Evolutionary conservation across 2,888 invertebrate genomes (phyloP).

Genomic region (Troglohyphantes excavatus): DNA sequence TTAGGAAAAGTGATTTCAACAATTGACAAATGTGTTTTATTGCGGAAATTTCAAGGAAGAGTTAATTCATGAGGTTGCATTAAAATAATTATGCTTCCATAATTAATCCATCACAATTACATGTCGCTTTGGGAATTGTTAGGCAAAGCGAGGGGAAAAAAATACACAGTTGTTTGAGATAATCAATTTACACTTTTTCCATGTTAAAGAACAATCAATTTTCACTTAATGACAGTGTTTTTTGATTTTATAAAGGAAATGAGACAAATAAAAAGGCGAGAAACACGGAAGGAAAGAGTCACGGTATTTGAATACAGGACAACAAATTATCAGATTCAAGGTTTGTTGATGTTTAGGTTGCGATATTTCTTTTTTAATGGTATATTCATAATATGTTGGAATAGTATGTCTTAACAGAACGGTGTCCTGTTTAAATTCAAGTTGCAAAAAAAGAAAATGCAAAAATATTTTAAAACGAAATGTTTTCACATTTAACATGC

Average conservation of each 20-base stretch:
- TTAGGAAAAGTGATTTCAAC: not conserved
- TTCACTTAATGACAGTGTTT: not conserved
- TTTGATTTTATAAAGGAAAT: not conserved
- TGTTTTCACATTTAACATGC: too few relatives aligned
- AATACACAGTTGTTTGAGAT: not conserved
- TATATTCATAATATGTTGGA: too few relatives aligned
- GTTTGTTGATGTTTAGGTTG: too few relatives aligned
- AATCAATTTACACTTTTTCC: constrained; percentile 36
- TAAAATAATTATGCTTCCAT: not conserved
- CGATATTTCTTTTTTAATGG: too few relatives aligned
- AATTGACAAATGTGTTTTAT: not conserved
- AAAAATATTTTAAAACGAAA: too few relatives aligned
- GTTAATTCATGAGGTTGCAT: too few relatives aligned
- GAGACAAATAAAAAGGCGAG: not conserved
- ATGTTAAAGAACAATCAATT: constrained; percentile 7
- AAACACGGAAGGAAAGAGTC: constrained; percentile 10
- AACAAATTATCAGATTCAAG: not conserved
- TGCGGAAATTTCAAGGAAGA: too few relatives aligned
- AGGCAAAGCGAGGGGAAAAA: not conserved
- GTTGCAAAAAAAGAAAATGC: too few relatives aligned
- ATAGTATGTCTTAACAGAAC: too few relatives aligned
- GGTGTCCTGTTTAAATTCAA: too few relatives aligned
- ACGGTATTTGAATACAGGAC: not conserved
- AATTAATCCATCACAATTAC: not conserved
- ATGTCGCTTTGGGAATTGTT: not conserved